phyloP scores from a whole-genome alignment of 1,140 invertebrate species.

The Cyclina sinensis region DNA sequence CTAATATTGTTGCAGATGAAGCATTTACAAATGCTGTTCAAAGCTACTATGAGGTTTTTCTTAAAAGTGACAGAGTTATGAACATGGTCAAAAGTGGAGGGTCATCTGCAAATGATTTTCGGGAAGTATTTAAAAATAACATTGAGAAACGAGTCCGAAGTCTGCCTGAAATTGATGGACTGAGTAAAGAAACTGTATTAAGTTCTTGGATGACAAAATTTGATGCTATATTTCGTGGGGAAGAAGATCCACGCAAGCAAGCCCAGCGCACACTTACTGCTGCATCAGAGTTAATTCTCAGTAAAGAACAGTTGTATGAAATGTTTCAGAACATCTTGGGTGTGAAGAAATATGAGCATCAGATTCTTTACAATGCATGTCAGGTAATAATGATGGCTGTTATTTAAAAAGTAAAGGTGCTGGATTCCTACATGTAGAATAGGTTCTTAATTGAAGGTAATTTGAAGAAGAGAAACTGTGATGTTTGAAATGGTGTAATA shows the following conservation, averaged over 20 bases:
- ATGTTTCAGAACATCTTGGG: conserved; percentile 99
- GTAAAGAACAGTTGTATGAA: conserved; percentile 93
- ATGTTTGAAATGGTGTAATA: too few relatives aligned
- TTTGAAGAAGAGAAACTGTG: too few relatives aligned
- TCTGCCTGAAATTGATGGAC: conserved; percentile 99
- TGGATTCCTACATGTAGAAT: too few relatives aligned
- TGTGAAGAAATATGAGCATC: conserved; percentile 99
- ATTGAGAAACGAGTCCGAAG: conserved; percentile 98
- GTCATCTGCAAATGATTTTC: conserved; percentile 99
- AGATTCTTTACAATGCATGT: conserved; percentile 99
- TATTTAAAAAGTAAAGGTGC: too few relatives aligned
- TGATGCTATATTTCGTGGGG: conserved; percentile 98
- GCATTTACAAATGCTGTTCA: conserved; percentile 99
- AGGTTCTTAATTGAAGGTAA: too few relatives aligned
- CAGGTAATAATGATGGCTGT: too few relatives aligned
- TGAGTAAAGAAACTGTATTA: conserved; percentile 99
- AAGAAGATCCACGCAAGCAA: conserved; percentile 86
- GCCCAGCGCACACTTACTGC: conserved; percentile 85
- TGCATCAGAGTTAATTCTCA: conserved; percentile 86
- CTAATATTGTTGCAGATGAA: conserved; percentile 98
- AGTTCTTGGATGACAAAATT: conserved; percentile 99
- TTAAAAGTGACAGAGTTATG: conserved; percentile 97
- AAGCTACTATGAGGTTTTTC: conserved; percentile 98
- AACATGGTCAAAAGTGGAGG: conserved; percentile 99
- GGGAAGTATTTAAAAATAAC: conserved; percentile 98